Evolutionary conservation across 1,140 invertebrate genomes (phyloP).

Genomic region (Neodiprion fabricii): DNA sequence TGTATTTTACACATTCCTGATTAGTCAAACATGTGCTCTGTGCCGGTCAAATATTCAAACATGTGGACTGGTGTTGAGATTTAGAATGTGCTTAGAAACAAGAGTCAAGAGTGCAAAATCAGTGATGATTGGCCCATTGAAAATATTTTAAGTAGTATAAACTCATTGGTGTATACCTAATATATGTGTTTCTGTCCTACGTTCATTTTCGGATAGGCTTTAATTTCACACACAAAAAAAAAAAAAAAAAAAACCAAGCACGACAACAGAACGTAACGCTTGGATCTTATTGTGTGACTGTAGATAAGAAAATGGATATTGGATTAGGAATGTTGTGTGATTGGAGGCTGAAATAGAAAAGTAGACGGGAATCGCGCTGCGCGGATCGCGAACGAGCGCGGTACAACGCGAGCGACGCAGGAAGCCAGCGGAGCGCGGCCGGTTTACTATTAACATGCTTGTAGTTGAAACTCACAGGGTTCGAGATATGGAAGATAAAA

Average conservation of each 20-base stretch:
- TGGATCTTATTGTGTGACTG: background rate
- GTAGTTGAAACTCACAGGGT: slow-evolving; percentile 12
- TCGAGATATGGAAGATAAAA: slow-evolving; percentile 10
- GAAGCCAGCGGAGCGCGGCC: slow-evolving; percentile 46
- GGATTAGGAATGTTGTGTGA: background rate
- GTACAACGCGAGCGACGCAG: slow-evolving; percentile 44
- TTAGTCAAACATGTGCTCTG: slow-evolving; percentile 11
- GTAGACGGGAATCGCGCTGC: slow-evolving; percentile 12
- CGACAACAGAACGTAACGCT: background rate
- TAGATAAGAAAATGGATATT: background rate
- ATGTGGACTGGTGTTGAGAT: no score
- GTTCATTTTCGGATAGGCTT: no score
- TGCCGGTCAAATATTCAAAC: background rate
- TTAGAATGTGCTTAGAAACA: no score
- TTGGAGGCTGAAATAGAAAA: slow-evolving; percentile 3
- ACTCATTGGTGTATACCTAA: no score
- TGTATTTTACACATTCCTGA: no score
- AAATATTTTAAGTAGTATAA: no score
- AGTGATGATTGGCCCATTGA: no score
- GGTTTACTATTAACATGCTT: slow-evolving; percentile 23
- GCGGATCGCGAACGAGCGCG: slow-evolving; percentile 33
- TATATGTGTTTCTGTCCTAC: no score
- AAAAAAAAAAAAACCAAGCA: background rate
- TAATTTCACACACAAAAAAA: no score
- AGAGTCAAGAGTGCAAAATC: no score